Evolutionary conservation across 2,797 vertebrate genomes (phyloP).

Genomic region (Lateolabrax maculatus): DNA sequence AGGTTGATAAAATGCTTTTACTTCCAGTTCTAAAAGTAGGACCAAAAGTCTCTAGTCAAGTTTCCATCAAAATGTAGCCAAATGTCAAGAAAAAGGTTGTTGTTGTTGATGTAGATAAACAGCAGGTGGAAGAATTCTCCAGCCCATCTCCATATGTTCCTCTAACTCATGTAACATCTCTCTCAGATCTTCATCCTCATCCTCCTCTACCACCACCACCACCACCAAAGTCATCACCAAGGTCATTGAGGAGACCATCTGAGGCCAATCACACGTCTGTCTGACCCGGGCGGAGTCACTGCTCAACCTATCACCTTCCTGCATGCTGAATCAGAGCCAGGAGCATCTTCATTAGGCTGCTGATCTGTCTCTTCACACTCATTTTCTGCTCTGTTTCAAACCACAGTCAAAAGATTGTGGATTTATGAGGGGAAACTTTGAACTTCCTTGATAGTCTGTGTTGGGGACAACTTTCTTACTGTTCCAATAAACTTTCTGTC

Average conservation of each 20-base stretch:
- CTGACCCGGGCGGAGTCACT: slow-evolving; percentile 12
- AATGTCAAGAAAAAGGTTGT: too few species aligned
- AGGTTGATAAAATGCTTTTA: too few species aligned
- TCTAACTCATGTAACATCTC: neutral
- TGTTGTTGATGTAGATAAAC: too few species aligned
- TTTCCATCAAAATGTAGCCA: too few species aligned
- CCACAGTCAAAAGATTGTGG: neutral
- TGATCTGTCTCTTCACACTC: neutral
- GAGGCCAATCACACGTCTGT: slow-evolving; percentile 17
- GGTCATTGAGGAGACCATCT: slow-evolving; percentile 39
- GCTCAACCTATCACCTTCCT: slow-evolving; percentile 21
- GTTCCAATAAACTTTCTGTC: slow-evolving; percentile 1
- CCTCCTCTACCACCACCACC: slow-evolving; percentile 42
- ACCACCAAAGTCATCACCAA: neutral
- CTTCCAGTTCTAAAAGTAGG: too few species aligned
- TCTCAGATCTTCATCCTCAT: slow-evolving; percentile 28
- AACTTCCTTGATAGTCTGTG: neutral
- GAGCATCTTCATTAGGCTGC: neutral
- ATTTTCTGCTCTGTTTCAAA: neutral
- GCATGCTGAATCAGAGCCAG: neutral
- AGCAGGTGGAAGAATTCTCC: too few species aligned
- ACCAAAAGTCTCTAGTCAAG: too few species aligned
- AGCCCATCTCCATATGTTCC: too few species aligned
- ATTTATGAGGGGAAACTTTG: neutral
- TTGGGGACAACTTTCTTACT: neutral